phyloP scores from a whole-genome alignment of 2,113 vertebrate species.

The Centropus bengalensis region DNA sequence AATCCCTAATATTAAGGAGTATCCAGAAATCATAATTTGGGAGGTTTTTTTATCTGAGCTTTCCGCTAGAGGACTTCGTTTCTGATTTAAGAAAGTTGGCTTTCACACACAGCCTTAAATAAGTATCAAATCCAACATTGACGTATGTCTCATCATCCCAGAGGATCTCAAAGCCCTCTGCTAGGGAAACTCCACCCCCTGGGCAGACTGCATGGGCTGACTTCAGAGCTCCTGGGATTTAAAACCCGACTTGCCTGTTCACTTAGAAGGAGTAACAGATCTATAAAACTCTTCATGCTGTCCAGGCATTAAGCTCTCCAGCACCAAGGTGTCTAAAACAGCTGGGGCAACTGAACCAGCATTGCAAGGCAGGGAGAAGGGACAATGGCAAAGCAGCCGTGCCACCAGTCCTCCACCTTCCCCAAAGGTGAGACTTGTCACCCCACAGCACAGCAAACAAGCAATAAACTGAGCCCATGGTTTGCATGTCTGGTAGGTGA shows the following conservation, averaged over 20 bases:
- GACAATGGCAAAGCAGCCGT: too few relatives aligned
- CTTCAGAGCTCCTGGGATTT: neutral
- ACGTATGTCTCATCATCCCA: neutral
- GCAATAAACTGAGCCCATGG: neutral
- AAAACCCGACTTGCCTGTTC: rapidly evolving
- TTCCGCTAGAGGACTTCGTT: neutral
- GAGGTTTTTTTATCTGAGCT: neutral
- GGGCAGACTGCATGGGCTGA: neutral
- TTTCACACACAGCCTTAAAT: neutral
- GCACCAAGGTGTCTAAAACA: neutral
- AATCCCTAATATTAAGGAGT: neutral
- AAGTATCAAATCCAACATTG: neutral
- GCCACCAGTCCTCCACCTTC: neutral
- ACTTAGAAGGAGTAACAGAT: rapidly evolving
- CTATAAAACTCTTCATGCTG: neutral
- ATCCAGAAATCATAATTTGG: neutral
- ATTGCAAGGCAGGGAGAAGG: neutral
- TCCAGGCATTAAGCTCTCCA: neutral
- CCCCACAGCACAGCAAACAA: neutral
- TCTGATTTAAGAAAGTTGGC: neutral
- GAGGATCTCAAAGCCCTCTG: neutral
- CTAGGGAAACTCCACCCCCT: neutral
- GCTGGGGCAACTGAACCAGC: neutral
- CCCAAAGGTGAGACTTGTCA: neutral
- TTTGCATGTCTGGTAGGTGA: neutral